Base-by-base conservation (phyloP, 2,797 vertebrate species). In the Sebastes matsubarae region DNA sequence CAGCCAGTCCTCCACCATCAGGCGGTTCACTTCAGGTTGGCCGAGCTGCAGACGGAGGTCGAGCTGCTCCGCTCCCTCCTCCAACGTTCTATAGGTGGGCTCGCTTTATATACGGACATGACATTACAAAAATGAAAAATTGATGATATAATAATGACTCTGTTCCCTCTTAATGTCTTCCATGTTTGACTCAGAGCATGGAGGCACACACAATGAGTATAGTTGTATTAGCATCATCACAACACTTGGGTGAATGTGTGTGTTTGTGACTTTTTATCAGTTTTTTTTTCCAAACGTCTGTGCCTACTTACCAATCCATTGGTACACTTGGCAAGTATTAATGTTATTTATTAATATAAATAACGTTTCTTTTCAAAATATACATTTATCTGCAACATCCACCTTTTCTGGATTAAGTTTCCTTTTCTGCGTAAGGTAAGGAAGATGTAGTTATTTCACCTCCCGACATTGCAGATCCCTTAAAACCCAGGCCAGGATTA, bases 41-140 rank as follows among this genome's bases (percentile, higher is more conserved):
- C 97, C 0, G 96, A 98, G 93, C 93, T 98, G 85, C 94, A 96
- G 63, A 97, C 96, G 0, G 97, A 98, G 66, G 81, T 98, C 3
- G 97, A 98, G 91, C 95, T 97, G 57, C 95, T 98, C 5, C 96
- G 96, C 67, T 96, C 97, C 0, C 95, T 98, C 73, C 90, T 98
- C 59, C 83, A 96, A 86, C 93, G 81, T 0, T 82, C 96, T 3
- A 94, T 95, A 78, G 96, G 97, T 98, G 83, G 9, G 70, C 20
- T 34, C 14, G 5, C 54, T 3, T 54, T 2, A 61, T 1, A 50
- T 14, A 20, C 24, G 20, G 7, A 61, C 16, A 36, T 1, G 16
- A 14, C 52, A 25, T 13, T 14, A 54, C 5, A 30, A 27, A 36
- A 32, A 38, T n/a, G 1, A 68, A 42, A 70, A 4, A 32, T 55